A percentile compares a stretch with the other conserved stretches of the same genome.
Evolutionary conservation across 2,797 vertebrate species (phyloP).

Genomic region (Girardinus metallicus): DNA sequence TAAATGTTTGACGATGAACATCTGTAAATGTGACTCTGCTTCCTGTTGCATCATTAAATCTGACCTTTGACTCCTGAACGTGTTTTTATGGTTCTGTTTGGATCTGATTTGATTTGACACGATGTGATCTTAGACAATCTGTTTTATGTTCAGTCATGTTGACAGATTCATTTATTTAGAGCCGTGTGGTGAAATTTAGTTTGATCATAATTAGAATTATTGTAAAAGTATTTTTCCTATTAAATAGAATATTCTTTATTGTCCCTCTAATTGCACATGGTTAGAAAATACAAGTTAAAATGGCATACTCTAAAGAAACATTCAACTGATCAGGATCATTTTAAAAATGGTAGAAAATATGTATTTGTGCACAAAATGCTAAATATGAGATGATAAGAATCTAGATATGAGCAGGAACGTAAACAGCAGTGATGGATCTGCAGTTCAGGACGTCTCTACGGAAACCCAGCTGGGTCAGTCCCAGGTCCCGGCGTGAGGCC

Average conservation of each 20-base stretch:
- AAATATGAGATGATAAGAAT: too few species aligned
- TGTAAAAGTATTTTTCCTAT: too few species aligned
- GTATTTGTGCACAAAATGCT: too few species aligned
- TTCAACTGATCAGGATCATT: too few species aligned
- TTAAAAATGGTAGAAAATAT: background rate
- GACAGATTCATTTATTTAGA: background rate
- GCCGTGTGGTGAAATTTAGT: background rate
- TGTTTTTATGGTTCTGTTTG: background rate
- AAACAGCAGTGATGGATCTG: too few species aligned
- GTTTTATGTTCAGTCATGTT: too few species aligned
- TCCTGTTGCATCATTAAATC: conserved; percentile 63
- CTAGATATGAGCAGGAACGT: too few species aligned
- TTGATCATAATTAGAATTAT: background rate
- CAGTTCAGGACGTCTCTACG: background rate
- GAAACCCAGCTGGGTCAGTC: background rate
- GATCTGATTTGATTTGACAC: too few species aligned
- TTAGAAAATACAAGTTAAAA: too few species aligned
- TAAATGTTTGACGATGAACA: conserved; percentile 40
- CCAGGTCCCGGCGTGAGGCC: too few species aligned
- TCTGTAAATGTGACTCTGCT: background rate
- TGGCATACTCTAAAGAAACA: too few species aligned
- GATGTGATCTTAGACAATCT: too few species aligned
- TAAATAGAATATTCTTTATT: background rate
- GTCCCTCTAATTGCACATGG: background rate
- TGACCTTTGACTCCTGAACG: conserved; percentile 12